Evolutionary conservation across 2,888 invertebrate genomes (phyloP).

Genomic region (Brachypalpus laphriformis): DNA sequence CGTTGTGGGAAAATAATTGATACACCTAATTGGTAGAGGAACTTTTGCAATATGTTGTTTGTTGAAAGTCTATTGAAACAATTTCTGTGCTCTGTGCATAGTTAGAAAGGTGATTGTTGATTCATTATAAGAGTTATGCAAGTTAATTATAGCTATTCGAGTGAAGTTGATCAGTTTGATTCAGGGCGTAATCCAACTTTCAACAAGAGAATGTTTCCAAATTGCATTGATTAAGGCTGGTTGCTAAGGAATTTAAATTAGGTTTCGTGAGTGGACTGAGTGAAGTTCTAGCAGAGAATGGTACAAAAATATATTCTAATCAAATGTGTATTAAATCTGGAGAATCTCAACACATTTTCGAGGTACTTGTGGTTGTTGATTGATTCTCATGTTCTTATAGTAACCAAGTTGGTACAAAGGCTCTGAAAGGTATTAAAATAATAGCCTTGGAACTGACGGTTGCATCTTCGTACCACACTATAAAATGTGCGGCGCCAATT

Average conservation of each 20-base stretch:
- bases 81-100: neutral
- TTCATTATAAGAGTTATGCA: neutral
- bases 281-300: too few relatives aligned
- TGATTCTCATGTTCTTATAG: too few relatives aligned
- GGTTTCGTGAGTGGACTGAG: neutral
- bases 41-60: conserved; percentile 10
- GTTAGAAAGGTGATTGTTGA: neutral
- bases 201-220: neutral
- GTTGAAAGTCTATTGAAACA: neutral
- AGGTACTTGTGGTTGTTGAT: too few relatives aligned
- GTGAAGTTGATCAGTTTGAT: neutral
- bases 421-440: too few relatives aligned
- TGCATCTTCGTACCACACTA: too few relatives aligned
- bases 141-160: neutral
- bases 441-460: too few relatives aligned
- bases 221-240: neutral
- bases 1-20: conserved; percentile 39
- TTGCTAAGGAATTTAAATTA: neutral
- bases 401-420: too few relatives aligned
- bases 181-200: neutral
- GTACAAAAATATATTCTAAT: too few relatives aligned
- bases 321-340: too few relatives aligned
- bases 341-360: too few relatives aligned
- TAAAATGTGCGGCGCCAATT: too few relatives aligned
- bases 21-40: conserved; percentile 43